Percentiles rank a stretch among this genome's conserved stretches.
These are phyloP conservation scores for Operophtera brumata DNA, from an alignment of 2,888 invertebrate species.

Conservation along the genomic window DNA sequence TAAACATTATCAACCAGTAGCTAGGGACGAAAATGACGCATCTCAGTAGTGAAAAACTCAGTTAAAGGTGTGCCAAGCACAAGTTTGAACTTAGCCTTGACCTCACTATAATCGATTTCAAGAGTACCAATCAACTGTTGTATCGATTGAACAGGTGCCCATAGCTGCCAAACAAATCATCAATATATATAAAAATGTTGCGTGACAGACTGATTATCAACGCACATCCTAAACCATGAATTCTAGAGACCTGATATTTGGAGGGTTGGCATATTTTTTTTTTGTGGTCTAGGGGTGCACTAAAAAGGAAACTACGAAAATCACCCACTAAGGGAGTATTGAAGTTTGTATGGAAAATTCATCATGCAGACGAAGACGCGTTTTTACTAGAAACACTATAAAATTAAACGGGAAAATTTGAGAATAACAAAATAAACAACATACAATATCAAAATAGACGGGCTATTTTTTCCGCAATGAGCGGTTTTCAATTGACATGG, in stretches of 20 bases:
- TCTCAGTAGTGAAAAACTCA: slow-evolving; percentile 53
- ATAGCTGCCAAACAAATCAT: slow-evolving; percentile 4
- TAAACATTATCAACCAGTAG: slow-evolving; percentile 64
- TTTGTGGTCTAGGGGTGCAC: too few species aligned
- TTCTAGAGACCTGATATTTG: too few species aligned
- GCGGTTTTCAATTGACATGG: background rate
- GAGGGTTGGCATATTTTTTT: too few species aligned
- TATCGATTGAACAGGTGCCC: slow-evolving; percentile 14
- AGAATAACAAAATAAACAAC: background rate
- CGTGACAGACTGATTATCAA: too few species aligned
- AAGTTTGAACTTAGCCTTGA: slow-evolving; percentile 41
- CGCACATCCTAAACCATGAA: too few species aligned
- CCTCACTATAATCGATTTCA: slow-evolving; percentile 25
- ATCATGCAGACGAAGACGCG: too few species aligned
- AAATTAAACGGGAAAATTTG: background rate
- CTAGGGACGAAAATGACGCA: slow-evolving; percentile 58
- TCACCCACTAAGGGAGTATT: too few species aligned
- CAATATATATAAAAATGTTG: too few species aligned
- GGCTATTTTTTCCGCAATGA: background rate
- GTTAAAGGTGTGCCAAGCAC: slow-evolving; percentile 54
- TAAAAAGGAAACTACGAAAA: too few species aligned
- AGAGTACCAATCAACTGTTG: slow-evolving; percentile 5
- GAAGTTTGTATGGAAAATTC: too few species aligned
- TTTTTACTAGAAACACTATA: too few species aligned
- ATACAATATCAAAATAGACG: background rate